Conservation (phyloP, 2,113 vertebrate genomes). For the Martes martes region DNA sequence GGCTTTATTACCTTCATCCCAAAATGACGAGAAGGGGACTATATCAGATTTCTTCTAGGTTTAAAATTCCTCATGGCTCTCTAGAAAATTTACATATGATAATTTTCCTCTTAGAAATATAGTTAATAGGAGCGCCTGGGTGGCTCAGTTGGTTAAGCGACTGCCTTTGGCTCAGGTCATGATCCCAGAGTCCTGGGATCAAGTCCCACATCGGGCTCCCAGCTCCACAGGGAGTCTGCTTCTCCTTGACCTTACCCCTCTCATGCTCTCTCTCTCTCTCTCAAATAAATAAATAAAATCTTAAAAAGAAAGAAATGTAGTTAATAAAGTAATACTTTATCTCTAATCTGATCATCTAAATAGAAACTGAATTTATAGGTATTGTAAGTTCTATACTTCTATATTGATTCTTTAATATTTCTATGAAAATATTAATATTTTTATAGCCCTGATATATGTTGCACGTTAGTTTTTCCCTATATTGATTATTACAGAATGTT, state of each 20-base stretch:
- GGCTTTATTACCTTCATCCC: neutral
- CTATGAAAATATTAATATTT: neutral
- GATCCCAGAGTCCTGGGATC: no score
- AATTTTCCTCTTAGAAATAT: neutral
- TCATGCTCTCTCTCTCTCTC: no score
- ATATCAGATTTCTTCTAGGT: neutral
- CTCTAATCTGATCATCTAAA: neutral
- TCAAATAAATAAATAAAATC: no score
- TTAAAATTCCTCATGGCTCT: neutral
- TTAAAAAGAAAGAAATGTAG: neutral
- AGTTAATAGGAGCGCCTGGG: neutral
- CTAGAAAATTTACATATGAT: neutral
- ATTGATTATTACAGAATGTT: constrained; percentile 17
- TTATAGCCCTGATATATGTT: neutral
- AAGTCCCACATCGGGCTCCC: no score
- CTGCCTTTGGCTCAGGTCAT: no score
- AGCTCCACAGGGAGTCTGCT: no score
- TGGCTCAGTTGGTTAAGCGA: no score
- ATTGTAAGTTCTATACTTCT: neutral
- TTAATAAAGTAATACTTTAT: neutral
- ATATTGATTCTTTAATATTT: neutral
- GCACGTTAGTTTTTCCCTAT: neutral
- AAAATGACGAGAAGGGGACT: neutral
- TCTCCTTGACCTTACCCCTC: no score
- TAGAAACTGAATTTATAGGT: neutral